Percentiles rank a stretch among this genome's conserved stretches.
These are phyloP conservation scores for Timandra comae DNA, from an alignment of 2,888 invertebrate species.

Conservation along the genomic window DNA sequence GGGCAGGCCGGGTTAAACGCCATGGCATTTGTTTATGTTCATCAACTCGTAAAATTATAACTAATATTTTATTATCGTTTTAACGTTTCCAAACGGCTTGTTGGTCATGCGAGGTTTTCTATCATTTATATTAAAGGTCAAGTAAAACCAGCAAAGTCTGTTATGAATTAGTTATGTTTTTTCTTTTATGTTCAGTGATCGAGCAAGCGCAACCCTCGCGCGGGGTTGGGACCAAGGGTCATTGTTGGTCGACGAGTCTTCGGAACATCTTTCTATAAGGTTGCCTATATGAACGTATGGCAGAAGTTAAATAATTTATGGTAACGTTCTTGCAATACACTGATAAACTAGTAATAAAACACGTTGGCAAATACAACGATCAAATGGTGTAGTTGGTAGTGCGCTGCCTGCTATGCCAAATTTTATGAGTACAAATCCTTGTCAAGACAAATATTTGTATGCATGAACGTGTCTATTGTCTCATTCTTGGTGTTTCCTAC, in stretches of 20 bases:
- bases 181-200: conserved; percentile 38
- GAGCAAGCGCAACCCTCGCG: conserved; percentile 35
- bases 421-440: too few species aligned
- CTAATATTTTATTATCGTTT: conserved; percentile 7
- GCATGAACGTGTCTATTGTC: too few species aligned
- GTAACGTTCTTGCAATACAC: too few species aligned
- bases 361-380: too few species aligned
- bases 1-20: conserved; percentile 29
- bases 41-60: conserved; percentile 4
- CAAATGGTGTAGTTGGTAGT: too few species aligned
- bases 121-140: conserved; percentile 28
- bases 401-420: too few species aligned
- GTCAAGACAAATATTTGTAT: too few species aligned
- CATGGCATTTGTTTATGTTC: conserved; percentile 10
- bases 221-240: conserved; percentile 34
- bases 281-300: too few species aligned
- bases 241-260: conserved; percentile 31
- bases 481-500: too few species aligned
- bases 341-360: too few species aligned
- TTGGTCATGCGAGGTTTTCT: conserved; percentile 21
- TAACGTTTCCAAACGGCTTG: conserved; percentile 19
- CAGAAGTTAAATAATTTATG: too few species aligned
- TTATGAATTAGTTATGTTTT: conserved; percentile 32
- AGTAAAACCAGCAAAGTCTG: conserved; percentile 25
- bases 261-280: background rate